A percentile compares a stretch with the other conserved stretches of the same genome.
These are phyloP conservation scores for Tetragonula carbonaria DNA, from an alignment of 2,888 invertebrate genomes.

Conservation along the genomic window DNA sequence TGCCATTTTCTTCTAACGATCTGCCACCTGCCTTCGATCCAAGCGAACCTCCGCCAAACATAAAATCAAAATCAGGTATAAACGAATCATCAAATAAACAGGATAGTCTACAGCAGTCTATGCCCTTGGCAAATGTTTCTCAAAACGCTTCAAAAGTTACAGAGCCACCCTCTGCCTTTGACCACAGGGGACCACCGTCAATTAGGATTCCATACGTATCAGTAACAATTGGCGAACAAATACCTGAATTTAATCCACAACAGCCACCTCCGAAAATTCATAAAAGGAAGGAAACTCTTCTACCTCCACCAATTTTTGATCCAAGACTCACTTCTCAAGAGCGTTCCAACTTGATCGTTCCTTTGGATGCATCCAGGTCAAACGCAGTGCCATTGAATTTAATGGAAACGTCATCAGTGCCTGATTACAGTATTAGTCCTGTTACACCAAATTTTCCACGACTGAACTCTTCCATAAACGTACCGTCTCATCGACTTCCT, in stretches of 20 bases:
- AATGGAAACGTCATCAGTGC: constrained; percentile 17
- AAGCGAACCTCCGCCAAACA: constrained; percentile 61
- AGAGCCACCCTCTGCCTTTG: constrained; percentile 69
- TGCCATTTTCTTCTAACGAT: constrained; percentile 42
- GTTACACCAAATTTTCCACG: constrained; percentile 35
- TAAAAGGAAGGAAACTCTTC: constrained; percentile 34
- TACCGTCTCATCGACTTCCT: constrained; percentile 21
- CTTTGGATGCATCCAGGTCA: constrained; percentile 13
- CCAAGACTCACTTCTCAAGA: constrained; percentile 44
- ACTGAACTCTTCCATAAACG: constrained; percentile 18
- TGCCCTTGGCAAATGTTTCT: constrained; percentile 2
- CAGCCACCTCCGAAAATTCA: constrained; percentile 54
- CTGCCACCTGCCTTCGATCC: constrained; percentile 65
- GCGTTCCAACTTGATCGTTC: constrained; percentile 37
- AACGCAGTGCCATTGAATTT: constrained; percentile 32
- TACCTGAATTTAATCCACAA: constrained; percentile 57
- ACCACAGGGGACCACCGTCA: constrained; percentile 64
- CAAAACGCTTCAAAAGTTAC: constrained; percentile 51
- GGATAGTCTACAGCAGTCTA: constrained; percentile 33
- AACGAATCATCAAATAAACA: constrained; percentile 12
- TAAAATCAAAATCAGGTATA: constrained; percentile 32
- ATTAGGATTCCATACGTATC: constrained; percentile 11
- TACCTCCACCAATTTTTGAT: constrained; percentile 48
- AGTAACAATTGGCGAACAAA: constrained; percentile 18
- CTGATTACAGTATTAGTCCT: constrained; percentile 28